Percentiles rank a stretch among this genome's conserved stretches.
Conservation (phyloP, 2,888 invertebrate genomes). For the Caenorhabditis wallacei region DNA sequence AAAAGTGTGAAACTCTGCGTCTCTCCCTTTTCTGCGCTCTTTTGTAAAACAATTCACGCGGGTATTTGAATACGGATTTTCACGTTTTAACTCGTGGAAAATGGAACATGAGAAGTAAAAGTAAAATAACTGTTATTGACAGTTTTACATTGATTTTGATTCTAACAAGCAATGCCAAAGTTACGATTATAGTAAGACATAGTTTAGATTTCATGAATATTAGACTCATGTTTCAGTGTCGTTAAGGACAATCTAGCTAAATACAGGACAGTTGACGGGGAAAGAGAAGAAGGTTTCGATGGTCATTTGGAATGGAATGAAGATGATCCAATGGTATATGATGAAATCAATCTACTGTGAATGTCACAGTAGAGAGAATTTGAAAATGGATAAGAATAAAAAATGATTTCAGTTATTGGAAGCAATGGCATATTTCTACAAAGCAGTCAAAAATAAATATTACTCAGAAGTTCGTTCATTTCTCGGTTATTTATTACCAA, state of each 20-base stretch:
- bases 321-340: slow-evolving; percentile 27
- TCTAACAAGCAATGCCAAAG: slow-evolving; percentile 2
- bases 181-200: background rate
- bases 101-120: background rate
- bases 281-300: slow-evolving; percentile 69
- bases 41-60: slow-evolving; percentile 1
- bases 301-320: slow-evolving; percentile 64
- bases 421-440: slow-evolving; percentile 49
- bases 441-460: slow-evolving; percentile 44
- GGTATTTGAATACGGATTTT: background rate
- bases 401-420: slow-evolving; percentile 11
- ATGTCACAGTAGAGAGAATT: background rate
- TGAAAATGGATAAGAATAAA: background rate
- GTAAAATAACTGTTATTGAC: too few species aligned
- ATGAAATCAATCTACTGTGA: background rate
- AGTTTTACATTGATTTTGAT: background rate
- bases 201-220: background rate
- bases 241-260: slow-evolving; percentile 21
- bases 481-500: slow-evolving; percentile 21
- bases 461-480: slow-evolving; percentile 45
- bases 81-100: background rate
- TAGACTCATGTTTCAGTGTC: slow-evolving; percentile 1
- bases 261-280: slow-evolving; percentile 29
- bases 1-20: slow-evolving; percentile 14
- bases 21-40: background rate